These are phyloP conservation scores for Philotrypesis tridentata DNA, from an alignment of 1,140 invertebrate genomes.

Conservation along the genomic window DNA sequence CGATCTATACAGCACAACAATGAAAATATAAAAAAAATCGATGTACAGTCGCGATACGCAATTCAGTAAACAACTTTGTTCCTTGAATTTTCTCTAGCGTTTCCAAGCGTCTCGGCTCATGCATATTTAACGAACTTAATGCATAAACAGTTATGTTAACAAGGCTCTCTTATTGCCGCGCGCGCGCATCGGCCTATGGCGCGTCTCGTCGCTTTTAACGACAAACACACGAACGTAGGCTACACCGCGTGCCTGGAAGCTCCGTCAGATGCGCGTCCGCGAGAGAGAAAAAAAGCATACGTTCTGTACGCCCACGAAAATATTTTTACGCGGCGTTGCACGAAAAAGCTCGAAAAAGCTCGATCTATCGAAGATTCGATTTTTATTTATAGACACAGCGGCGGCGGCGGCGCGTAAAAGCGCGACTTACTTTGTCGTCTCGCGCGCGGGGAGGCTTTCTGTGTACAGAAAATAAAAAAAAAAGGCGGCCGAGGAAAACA, in stretches of 20 bases:
- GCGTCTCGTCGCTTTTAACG: too few relatives aligned
- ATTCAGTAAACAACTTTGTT: background rate
- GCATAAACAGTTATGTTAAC: slow-evolving; percentile 11
- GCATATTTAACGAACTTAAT: background rate
- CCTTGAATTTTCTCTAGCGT: background rate
- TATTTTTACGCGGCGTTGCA: too few relatives aligned
- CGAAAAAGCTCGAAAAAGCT: background rate
- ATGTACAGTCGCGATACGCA: background rate
- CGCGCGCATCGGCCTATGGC: background rate
- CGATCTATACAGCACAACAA: background rate
- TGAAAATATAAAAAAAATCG: too few relatives aligned
- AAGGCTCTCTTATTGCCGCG: too few relatives aligned
- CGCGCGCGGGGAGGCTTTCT: too few relatives aligned
- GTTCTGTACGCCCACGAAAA: too few relatives aligned
- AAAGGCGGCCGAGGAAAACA: too few relatives aligned
- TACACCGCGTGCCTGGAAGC: background rate
- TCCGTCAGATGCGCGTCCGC: too few relatives aligned
- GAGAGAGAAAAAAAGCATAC: too few relatives aligned
- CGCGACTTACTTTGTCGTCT: background rate
- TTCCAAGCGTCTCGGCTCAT: background rate
- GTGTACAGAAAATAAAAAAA: too few relatives aligned
- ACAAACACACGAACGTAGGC: too few relatives aligned
- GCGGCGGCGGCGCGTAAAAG: too few relatives aligned
- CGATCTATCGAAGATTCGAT: background rate
- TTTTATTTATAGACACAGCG: background rate